Evolutionary conservation across 1,140 invertebrate species (phyloP).

Genomic region (Pseudomyrmex flavicornis): DNA sequence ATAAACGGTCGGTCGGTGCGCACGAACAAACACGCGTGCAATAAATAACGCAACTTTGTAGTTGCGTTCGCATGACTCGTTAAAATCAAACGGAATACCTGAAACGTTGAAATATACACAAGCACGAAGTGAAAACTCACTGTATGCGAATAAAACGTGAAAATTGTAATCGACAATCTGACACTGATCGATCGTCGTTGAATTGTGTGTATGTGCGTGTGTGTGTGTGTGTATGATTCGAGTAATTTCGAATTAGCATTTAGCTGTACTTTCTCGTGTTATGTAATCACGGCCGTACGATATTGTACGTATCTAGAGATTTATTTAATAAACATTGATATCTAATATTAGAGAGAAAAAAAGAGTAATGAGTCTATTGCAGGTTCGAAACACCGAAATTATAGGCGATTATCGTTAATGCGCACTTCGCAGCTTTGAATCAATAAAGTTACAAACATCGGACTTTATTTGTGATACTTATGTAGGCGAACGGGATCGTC

Average conservation of each 20-base stretch:
- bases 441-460: slow-evolving; percentile 3
- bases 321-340: slow-evolving; percentile 23
- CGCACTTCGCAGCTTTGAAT: slow-evolving; percentile 25
- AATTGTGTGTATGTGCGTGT: no score
- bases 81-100: not conserved
- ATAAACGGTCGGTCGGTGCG: slow-evolving; percentile 19
- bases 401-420: slow-evolving; percentile 16
- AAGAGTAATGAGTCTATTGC: slow-evolving; percentile 12
- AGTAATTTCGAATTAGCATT: not conserved
- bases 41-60: slow-evolving; percentile 40
- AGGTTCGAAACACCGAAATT: not conserved
- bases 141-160: not conserved
- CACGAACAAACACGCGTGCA: slow-evolving; percentile 22
- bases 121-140: not conserved
- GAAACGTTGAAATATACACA: not conserved
- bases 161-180: not conserved
- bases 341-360: not conserved
- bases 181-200: not conserved
- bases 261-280: slow-evolving; percentile 11
- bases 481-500: slow-evolving; percentile 47
- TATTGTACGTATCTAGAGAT: not conserved
- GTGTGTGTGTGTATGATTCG: not conserved
- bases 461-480: slow-evolving; percentile 18
- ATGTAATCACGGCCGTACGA: not conserved
- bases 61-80: slow-evolving; percentile 17